Conservation (phyloP, 1,140 invertebrate species). For the Sycophila sp. region DNA sequence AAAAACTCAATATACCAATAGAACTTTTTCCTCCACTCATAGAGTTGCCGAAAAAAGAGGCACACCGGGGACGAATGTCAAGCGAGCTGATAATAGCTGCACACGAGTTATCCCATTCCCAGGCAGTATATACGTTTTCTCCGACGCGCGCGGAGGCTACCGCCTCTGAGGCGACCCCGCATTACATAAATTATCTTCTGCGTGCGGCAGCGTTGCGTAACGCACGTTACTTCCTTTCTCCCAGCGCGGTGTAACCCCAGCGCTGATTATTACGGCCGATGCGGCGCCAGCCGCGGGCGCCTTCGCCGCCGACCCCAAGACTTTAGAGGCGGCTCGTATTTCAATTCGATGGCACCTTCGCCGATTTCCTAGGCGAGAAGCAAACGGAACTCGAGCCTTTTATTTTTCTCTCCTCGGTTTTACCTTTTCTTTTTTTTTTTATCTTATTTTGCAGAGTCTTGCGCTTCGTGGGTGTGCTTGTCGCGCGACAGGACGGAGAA, state of each 20-base stretch:
- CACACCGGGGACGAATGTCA: too few species aligned
- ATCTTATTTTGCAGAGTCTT: background rate
- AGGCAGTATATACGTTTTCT: too few species aligned
- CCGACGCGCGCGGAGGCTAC: background rate
- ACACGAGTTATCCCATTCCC: background rate
- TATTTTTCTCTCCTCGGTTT: background rate
- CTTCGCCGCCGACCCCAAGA: background rate
- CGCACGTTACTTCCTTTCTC: background rate
- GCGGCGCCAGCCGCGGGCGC: background rate
- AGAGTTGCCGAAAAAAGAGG: too few species aligned
- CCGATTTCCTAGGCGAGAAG: too few species aligned
- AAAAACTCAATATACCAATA: too few species aligned
- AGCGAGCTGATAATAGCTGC: too few species aligned
- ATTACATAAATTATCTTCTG: conserved; percentile 5
- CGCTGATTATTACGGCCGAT: too few species aligned
- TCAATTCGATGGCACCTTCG: conserved; percentile 18
- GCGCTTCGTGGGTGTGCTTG: too few species aligned
- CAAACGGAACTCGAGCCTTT: background rate
- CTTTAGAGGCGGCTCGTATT: conserved; percentile 13
- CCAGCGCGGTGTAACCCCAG: background rate
- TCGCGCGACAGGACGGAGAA: too few species aligned
- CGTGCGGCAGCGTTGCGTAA: background rate
- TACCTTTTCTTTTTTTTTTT: background rate
- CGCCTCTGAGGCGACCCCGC: too few species aligned
- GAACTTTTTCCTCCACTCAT: too few species aligned